A percentile compares a stretch with the other conserved stretches of the same genome.
phyloP scores from a whole-genome alignment of 2,113 vertebrate species.

The Pygathrix nemaeus region DNA sequence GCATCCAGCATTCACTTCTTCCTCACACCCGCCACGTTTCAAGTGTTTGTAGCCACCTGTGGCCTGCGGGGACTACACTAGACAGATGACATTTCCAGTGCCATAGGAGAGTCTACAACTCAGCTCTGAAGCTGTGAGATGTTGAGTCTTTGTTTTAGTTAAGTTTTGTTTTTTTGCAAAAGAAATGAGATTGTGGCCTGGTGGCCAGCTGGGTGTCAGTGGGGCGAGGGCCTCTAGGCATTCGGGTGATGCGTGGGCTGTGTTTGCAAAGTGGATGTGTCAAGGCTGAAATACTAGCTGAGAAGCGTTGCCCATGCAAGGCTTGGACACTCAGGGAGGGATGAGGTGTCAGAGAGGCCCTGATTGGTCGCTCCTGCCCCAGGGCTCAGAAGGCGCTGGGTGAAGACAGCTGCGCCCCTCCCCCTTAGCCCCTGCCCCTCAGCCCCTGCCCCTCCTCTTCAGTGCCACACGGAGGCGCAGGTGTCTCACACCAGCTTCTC shows the following conservation, averaged over 20 bases:
- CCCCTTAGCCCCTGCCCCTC: no score
- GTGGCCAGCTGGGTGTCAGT: no score
- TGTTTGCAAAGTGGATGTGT: not conserved
- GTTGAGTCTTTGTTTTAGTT: not conserved
- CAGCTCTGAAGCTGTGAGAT: not conserved
- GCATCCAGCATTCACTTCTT: fast-evolving
- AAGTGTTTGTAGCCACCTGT: not conserved
- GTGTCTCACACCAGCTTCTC: no score
- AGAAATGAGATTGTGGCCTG: not conserved
- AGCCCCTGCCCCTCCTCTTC: no score
- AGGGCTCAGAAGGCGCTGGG: not conserved
- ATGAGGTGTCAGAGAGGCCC: not conserved
- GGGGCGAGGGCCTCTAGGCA: not conserved
- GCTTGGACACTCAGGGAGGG: no score
- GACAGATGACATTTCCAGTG: fast-evolving
- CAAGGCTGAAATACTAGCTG: not conserved
- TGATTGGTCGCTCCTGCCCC: not conserved
- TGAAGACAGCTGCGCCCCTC: not conserved
- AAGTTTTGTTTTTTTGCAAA: not conserved
- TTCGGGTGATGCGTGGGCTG: not conserved
- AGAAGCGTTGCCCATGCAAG: no score
- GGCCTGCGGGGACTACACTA: fast-evolving
- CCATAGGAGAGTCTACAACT: fast-evolving
- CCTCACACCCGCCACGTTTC: fast-evolving
- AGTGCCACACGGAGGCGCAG: fast-evolving